Conservation (phyloP, 2,797 vertebrate species). For the Eremophila alpestris region DNA sequence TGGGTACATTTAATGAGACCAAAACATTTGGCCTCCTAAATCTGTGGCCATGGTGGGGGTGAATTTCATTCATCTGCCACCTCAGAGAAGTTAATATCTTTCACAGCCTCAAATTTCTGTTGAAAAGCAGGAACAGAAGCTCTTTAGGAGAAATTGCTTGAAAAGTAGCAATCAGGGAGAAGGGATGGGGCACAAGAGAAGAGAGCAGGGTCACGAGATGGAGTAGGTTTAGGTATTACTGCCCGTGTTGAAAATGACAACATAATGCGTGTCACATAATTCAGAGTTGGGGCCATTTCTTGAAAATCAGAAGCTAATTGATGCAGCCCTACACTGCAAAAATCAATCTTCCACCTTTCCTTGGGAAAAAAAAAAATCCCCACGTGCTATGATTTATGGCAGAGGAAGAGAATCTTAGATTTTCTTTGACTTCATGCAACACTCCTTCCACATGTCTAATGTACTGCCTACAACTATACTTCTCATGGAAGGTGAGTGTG, state of each 20-base stretch:
- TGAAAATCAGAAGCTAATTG: conserved; percentile 48
- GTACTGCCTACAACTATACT: conserved; percentile 16
- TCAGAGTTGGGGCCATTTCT: conserved; percentile 29
- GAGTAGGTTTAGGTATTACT: not conserved
- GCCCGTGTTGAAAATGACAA: conserved; percentile 14
- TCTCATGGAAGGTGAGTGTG: not conserved
- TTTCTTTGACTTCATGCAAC: conserved; percentile 38
- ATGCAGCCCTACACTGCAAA: conserved; percentile 22
- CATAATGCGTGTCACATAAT: not conserved
- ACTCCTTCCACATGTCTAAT: conserved; percentile 21
- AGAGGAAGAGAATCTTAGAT: conserved; percentile 55
- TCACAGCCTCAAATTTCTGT: not conserved
- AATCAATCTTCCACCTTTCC: conserved; percentile 37
- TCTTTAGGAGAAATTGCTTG: not conserved
- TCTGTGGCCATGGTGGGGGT: not conserved
- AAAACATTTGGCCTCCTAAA: not conserved
- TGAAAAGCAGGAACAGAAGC: not conserved
- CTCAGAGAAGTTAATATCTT: not conserved
- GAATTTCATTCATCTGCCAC: not conserved
- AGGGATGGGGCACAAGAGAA: not conserved
- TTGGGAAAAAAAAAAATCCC: not conserved
- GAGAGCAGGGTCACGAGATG: not conserved
- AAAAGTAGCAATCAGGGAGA: not conserved
- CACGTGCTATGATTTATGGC: conserved; percentile 23
- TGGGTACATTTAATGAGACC: not conserved